Base-by-base conservation (phyloP, 2,888 invertebrate species). In the Gari tellinella region DNA sequence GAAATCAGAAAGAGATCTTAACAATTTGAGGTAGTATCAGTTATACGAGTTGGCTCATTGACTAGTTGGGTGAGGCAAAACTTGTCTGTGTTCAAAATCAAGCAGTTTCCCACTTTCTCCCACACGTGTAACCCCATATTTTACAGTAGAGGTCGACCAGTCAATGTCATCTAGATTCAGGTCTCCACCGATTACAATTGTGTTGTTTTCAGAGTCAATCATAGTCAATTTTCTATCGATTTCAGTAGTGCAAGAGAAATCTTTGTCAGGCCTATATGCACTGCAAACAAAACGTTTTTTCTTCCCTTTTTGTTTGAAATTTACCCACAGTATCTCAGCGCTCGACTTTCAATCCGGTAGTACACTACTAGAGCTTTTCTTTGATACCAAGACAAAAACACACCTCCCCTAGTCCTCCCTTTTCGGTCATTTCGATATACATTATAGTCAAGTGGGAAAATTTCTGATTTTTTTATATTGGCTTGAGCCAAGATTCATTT, bases 301-400 rank as follows among this genome's bases (percentile, higher is more conserved):
- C 25, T 52, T 52, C 8, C 52, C 26, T 52, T 52, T 52, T 52
- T 52, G 26, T 25, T 52, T 52, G 52, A 52, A 17, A 14, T 52
- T 26, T 25, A 52, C 52, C 26, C 52, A 52, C 8, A 52, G 17
- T 26, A 25, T 14, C 15, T 25, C 26, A 8, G 52, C 23, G 19
- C 26, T 26, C 17, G 52, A 52, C 37, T 97, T 10, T 26, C 0
- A 21, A 45, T 26, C 53, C 26, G n/a, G 19, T 41, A 55, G 46
- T 43, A 25, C 97, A 98, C 0, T 94, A 98, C 74, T 99, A n/a
- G n/a, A n/a, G n/a, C n/a, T n/a, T n/a, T n/a, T n/a, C n/a, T n/a
- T n/a, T n/a, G n/a, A n/a, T n/a, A n/a, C n/a, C n/a, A n/a, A n/a
- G n/a, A n/a, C n/a, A n/a, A n/a, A n/a, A n/a, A n/a, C n/a, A n/a